These are phyloP conservation scores for Arrhamphus sclerolepis DNA, from an alignment of 2,797 vertebrate species.

Conservation along the genomic window DNA sequence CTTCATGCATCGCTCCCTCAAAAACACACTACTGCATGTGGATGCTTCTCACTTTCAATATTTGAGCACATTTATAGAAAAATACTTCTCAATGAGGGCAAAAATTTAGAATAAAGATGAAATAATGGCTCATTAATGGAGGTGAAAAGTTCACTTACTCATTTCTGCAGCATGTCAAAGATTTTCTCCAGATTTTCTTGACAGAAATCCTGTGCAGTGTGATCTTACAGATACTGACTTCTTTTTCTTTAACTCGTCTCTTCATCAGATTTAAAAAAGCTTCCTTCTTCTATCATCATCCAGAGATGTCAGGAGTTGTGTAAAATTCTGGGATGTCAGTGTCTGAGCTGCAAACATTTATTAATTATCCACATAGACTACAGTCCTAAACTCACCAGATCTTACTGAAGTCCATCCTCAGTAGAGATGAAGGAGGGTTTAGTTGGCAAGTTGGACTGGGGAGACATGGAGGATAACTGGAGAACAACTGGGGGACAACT, in stretches of 20 bases:
- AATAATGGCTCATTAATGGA: too few relatives aligned
- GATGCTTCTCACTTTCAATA: too few relatives aligned
- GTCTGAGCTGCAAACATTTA: conserved; percentile 46
- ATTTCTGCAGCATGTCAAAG: too few relatives aligned
- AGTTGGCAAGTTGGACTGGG: conserved; percentile 3
- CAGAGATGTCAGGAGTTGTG: background rate
- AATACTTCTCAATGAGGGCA: too few relatives aligned
- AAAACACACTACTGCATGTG: too few relatives aligned
- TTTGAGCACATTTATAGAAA: too few relatives aligned
- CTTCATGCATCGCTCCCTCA: too few relatives aligned
- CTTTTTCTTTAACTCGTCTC: background rate
- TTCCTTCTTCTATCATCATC: conserved; percentile 15
- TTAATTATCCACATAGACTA: conserved; percentile 54
- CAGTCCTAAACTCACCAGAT: conserved; percentile 54
- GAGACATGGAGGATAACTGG: too few relatives aligned
- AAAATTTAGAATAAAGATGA: too few relatives aligned
- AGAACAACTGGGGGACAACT: too few relatives aligned
- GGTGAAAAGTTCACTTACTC: too few relatives aligned
- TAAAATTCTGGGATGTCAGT: conserved; percentile 8
- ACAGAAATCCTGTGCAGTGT: background rate
- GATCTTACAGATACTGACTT: background rate
- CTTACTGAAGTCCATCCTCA: conserved; percentile 28
- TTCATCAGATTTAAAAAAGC: conserved; percentile 14
- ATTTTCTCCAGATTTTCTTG: too few relatives aligned
- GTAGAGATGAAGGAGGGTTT: conserved; percentile 15